Evolutionary conservation across 1,140 invertebrate genomes (phyloP).

Genomic region (Scaptomyza graminum): DNA sequence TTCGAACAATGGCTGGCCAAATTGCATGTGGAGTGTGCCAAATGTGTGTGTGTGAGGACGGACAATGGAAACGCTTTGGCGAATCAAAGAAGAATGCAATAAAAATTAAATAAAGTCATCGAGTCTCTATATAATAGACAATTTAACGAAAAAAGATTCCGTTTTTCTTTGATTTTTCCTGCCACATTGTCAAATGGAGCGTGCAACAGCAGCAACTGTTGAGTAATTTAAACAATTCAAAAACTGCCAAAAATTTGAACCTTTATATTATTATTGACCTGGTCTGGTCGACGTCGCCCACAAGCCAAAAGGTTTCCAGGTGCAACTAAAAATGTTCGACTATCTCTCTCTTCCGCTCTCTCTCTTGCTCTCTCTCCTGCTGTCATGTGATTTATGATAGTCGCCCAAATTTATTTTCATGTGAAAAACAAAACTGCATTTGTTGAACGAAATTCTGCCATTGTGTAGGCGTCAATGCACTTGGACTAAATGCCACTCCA

Average conservation of each 20-base stretch:
- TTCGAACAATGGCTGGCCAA: slow-evolving; percentile 52
- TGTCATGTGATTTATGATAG: slow-evolving; percentile 67
- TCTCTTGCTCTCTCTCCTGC: slow-evolving; percentile 11
- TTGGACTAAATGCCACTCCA: slow-evolving; percentile 51
- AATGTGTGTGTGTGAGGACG: slow-evolving; percentile 18
- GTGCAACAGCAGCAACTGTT: slow-evolving; percentile 59
- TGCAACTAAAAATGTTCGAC: slow-evolving; percentile 40
- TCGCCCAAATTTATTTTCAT: slow-evolving; percentile 36
- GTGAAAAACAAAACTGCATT: slow-evolving; percentile 45
- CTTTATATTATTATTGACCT: slow-evolving; percentile 21
- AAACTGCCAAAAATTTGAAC: slow-evolving; percentile 14
- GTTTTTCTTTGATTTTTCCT: slow-evolving; percentile 50
- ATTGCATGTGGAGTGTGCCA: slow-evolving; percentile 50
- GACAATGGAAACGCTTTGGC: slow-evolving; percentile 55
- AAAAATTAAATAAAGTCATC: slow-evolving; percentile 82
- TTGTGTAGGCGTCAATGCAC: slow-evolving; percentile 75
- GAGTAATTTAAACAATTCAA: slow-evolving; percentile 68
- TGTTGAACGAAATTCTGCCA: slow-evolving; percentile 22
- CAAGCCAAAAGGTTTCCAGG: slow-evolving; percentile 56
- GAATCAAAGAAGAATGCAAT: slow-evolving; percentile 55
- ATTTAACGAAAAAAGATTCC: slow-evolving; percentile 48
- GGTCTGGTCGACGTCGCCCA: slow-evolving; percentile 62
- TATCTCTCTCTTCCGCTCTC: background rate
- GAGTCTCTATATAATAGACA: slow-evolving; percentile 73
- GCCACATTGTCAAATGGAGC: slow-evolving; percentile 66